Conservation (phyloP, 2,113 vertebrate species). For the Mesocricetus auratus region DNA sequence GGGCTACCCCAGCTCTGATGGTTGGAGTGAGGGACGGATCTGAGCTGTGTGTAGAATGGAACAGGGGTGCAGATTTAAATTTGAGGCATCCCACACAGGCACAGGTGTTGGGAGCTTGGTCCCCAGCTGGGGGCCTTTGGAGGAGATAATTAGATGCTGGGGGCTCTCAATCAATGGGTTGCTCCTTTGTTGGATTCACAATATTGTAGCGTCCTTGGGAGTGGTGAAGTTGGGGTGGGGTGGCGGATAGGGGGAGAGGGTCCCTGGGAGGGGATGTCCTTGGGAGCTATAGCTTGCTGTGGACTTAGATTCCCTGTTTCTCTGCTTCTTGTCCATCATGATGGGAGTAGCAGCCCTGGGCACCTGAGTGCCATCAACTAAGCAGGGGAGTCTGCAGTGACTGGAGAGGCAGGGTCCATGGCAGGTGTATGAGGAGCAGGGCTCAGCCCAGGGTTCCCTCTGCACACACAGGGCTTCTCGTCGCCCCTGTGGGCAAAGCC, state of each 20-base stretch:
- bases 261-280: no score
- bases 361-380: neutral
- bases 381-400: neutral
- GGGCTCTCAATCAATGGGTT: neutral
- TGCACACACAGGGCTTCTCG: neutral
- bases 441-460: neutral
- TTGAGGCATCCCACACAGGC: neutral
- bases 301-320: neutral
- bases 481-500: neutral
- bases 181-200: neutral
- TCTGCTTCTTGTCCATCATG: neutral
- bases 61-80: neutral
- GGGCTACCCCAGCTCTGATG: neutral
- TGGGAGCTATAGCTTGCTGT: neutral
- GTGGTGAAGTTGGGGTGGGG: neutral
- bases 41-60: neutral
- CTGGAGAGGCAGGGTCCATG: neutral
- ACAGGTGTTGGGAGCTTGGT: neutral
- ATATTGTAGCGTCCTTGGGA: neutral
- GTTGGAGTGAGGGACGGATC: neutral
- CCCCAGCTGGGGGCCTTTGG: neutral
- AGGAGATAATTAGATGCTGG: neutral
- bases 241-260: no score
- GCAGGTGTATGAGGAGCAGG: neutral
- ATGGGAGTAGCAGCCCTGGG: neutral